Evolutionary conservation across 2,888 invertebrate genomes (phyloP).

Genomic region (Stenchaetothrips biformis): DNA sequence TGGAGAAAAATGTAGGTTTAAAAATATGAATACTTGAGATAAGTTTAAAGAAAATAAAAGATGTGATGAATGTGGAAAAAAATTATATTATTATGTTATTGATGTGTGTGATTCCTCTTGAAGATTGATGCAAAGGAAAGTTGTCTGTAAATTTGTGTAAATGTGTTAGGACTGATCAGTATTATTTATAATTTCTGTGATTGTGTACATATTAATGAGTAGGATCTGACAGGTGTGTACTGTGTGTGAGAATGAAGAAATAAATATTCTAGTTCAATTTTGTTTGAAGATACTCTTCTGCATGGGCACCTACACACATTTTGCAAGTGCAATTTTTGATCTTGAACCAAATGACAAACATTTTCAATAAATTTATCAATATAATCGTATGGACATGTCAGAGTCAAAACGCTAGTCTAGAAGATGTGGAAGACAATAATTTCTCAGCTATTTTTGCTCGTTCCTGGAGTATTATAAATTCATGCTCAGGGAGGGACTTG

Average conservation of each 20-base stretch:
- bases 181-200: slow-evolving; percentile 13
- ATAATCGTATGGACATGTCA: no score
- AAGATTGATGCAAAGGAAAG: not conserved
- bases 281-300: not conserved
- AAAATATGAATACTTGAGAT: no score
- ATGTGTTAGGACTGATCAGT: slow-evolving; percentile 20
- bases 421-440: slow-evolving; percentile 53
- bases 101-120: not conserved
- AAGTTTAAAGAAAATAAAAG: not conserved
- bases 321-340: no score
- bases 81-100: not conserved
- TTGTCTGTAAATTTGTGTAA: not conserved
- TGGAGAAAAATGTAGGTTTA: not conserved
- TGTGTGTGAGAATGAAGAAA: not conserved
- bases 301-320: no score
- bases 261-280: not conserved
- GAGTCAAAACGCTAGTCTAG: slow-evolving; percentile 39
- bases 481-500: slow-evolving; percentile 44
- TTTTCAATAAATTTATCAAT: no score
- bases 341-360: no score
- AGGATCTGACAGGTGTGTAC: not conserved
- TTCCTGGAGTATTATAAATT: slow-evolving; percentile 51
- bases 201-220: slow-evolving; percentile 3
- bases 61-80: not conserved
- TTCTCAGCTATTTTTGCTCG: slow-evolving; percentile 63